Percentiles rank a stretch among this genome's conserved stretches.
Evolutionary conservation across 1,140 invertebrate species (phyloP).

Genomic region (Cyphomyrmex costatus): DNA sequence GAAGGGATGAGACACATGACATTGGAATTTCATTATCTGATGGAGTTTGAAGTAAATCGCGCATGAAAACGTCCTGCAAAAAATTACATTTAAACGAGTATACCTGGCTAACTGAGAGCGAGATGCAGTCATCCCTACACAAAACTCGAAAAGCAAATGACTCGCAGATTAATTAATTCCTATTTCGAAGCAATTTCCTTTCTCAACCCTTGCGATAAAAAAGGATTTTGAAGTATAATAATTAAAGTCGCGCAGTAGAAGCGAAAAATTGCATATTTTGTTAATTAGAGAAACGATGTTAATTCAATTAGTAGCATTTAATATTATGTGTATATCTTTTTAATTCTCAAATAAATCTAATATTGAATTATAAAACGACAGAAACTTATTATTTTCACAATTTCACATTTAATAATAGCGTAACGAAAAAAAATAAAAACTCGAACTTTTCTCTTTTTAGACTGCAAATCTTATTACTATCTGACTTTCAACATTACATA

Average conservation of each 20-base stretch:
- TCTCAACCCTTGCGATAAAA: neutral
- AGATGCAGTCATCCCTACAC: neutral
- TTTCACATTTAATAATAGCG: neutral
- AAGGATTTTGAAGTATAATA: neutral
- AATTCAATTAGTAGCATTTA: neutral
- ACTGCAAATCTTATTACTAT: neutral
- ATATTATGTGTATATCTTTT: neutral
- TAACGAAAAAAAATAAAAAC: neutral
- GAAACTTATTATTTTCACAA: neutral
- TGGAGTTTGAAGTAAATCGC: slow-evolving; percentile 35
- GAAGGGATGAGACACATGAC: slow-evolving; percentile 11
- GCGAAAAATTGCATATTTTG: neutral
- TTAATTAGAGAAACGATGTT: neutral
- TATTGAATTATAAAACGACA: neutral
- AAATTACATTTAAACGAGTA: slow-evolving; percentile 45
- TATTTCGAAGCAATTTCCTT: neutral
- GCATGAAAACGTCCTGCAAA: neutral
- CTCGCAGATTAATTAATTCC: slow-evolving; percentile 40
- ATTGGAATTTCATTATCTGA: slow-evolving; percentile 56
- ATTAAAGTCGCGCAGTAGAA: neutral
- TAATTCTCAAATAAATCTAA: neutral
- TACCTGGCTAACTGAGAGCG: slow-evolving; percentile 13
- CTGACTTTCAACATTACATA: neutral
- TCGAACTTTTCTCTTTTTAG: neutral
- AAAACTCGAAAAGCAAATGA: slow-evolving; percentile 44